Percentiles rank a stretch among this genome's conserved stretches.
These are phyloP conservation scores for Eupithecia tripunctaria DNA, from an alignment of 2,888 invertebrate genomes.

Conservation along the genomic window DNA sequence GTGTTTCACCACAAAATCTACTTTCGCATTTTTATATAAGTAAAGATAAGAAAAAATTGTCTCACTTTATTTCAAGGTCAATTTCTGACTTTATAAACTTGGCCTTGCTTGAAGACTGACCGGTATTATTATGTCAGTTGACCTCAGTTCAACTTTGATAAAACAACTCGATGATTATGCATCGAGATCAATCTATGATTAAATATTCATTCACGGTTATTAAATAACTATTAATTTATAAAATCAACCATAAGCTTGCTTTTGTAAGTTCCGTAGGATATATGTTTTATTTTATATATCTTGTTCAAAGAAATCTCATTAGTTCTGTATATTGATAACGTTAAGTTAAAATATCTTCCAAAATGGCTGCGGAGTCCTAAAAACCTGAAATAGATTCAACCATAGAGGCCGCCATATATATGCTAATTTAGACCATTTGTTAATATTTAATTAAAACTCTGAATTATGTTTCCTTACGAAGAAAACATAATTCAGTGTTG, in stretches of 20 bases:
- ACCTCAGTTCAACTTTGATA: conserved; percentile 36
- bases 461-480: background rate
- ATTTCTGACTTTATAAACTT: conserved; percentile 26
- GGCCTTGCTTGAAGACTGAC: conserved; percentile 19
- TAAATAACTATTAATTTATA: background rate
- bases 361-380: background rate
- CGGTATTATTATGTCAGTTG: conserved; percentile 19
- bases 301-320: background rate
- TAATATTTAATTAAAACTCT: background rate
- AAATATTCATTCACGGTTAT: conserved; percentile 8
- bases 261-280: background rate
- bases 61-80: conserved; percentile 17
- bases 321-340: background rate
- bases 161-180: conserved; percentile 11
- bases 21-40: background rate
- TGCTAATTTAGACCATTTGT: background rate
- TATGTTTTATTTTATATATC: background rate
- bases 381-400: background rate
- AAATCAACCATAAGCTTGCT: background rate
- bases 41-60: background rate
- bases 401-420: background rate
- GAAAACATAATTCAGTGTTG: background rate
- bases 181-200: conserved; percentile 13
- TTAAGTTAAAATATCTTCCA: background rate
- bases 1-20: background rate